A percentile compares a stretch with the other conserved stretches of the same genome.
phyloP scores from a whole-genome alignment of 2,888 invertebrate genomes.

The Drosophila algonquin region DNA sequence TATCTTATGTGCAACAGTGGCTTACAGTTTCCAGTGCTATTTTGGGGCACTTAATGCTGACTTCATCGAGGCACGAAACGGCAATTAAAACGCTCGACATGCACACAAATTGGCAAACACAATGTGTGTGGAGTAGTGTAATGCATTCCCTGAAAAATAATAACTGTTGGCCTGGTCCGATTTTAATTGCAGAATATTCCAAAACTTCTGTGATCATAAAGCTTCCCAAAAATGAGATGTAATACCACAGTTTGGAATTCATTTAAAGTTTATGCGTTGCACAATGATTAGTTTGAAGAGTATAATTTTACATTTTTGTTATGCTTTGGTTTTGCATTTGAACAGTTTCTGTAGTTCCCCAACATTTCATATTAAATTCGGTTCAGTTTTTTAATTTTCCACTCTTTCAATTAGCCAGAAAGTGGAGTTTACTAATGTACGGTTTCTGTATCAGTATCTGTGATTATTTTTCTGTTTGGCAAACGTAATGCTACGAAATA shows the following conservation, averaged over 20 bases:
- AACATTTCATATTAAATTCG: not conserved
- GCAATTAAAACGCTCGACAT: constrained; percentile 67
- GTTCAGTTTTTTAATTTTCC: not conserved
- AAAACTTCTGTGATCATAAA: not conserved
- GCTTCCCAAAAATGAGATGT: not conserved
- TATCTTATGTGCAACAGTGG: not conserved
- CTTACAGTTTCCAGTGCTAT: constrained; percentile 37
- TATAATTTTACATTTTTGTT: too few species aligned
- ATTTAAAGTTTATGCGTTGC: not conserved
- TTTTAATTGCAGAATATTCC: constrained; percentile 62
- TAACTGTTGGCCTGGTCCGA: constrained; percentile 49
- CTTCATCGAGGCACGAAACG: constrained; percentile 59
- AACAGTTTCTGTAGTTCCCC: too few species aligned
- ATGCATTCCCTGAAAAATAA: constrained; percentile 27
- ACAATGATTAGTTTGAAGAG: too few species aligned
- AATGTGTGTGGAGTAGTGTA: constrained; percentile 57
- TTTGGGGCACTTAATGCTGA: constrained; percentile 57
- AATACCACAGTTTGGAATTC: not conserved
- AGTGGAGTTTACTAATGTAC: not conserved
- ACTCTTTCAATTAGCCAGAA: not conserved
- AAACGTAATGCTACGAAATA: not conserved
- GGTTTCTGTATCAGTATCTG: constrained; percentile 1
- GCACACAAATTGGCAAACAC: constrained; percentile 10
- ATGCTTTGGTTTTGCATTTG: too few species aligned
- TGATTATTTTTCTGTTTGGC: constrained; percentile 1